These are phyloP conservation scores for Pseudolaguvia tuberculata DNA, from an alignment of 2,113 vertebrate species.

Conservation along the genomic window DNA sequence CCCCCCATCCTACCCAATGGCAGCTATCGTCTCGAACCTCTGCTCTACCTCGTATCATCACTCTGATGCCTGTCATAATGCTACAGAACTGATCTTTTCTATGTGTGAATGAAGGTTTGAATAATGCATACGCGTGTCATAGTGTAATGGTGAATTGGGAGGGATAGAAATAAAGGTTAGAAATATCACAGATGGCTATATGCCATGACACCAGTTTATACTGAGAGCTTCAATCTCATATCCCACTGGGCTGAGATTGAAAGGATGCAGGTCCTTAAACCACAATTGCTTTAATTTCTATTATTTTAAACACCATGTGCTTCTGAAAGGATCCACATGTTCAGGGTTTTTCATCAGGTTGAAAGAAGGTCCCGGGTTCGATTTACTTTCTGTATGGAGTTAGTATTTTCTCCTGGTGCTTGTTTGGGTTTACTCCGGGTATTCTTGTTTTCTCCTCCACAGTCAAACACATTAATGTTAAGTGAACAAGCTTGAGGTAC, in stretches of 20 bases:
- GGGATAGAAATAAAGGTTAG: background rate
- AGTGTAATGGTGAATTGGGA: background rate
- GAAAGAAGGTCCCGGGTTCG: no score
- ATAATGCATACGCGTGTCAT: constrained; percentile 17
- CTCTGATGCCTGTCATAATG: constrained; percentile 11
- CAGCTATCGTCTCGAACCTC: constrained; percentile 13
- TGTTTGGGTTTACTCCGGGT: no score
- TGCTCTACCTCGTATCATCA: constrained; percentile 9
- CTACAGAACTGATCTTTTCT: constrained; percentile 12
- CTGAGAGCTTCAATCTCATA: background rate
- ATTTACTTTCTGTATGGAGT: no score
- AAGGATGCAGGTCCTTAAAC: background rate
- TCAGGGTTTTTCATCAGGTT: no score
- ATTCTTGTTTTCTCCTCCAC: no score
- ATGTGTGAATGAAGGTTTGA: constrained; percentile 14
- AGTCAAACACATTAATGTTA: no score
- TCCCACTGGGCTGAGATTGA: background rate
- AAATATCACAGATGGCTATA: background rate
- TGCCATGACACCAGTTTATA: background rate
- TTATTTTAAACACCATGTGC: no score
- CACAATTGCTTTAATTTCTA: background rate
- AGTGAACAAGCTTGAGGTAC: no score
- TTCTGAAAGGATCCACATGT: no score
- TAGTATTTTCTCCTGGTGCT: no score
- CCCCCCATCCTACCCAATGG: background rate